Evolutionary conservation across 2,888 invertebrate genomes (phyloP).

Genomic region (Troilus luridus): DNA sequence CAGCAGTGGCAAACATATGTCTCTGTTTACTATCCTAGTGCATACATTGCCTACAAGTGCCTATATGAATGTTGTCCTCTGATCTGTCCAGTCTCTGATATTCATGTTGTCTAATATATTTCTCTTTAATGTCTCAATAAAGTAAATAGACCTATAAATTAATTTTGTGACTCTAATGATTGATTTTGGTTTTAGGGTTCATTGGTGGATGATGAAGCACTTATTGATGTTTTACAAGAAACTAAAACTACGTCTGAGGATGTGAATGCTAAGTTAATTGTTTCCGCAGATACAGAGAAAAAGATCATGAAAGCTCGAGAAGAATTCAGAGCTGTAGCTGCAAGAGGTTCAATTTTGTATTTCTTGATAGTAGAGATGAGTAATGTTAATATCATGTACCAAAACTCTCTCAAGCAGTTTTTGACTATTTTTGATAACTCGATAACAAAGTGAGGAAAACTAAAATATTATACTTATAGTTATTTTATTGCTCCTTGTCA

Average conservation of each 20-base stretch:
- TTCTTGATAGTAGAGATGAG: constrained; percentile 98
- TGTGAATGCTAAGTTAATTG: constrained; percentile 92
- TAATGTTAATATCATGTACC: constrained; percentile 96
- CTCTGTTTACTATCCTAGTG: too few species aligned
- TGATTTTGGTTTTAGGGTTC: constrained; percentile 75
- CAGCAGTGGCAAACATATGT: too few species aligned
- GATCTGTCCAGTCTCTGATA: not conserved
- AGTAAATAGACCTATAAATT: not conserved
- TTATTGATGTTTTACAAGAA: constrained; percentile 90
- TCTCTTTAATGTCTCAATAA: not conserved
- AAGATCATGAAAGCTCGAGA: constrained; percentile 95
- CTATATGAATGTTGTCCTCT: too few species aligned
- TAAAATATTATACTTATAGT: not conserved
- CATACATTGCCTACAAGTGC: too few species aligned
- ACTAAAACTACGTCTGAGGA: constrained; percentile 93
- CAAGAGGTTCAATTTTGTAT: constrained; percentile 93
- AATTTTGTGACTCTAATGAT: not conserved
- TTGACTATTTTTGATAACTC: constrained; percentile 93
- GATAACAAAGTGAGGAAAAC: constrained; percentile 78
- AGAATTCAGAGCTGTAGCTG: constrained; percentile 95
- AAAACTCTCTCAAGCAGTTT: constrained; percentile 95
- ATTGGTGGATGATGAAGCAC: constrained; percentile 94
- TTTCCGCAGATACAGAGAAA: constrained; percentile 93
- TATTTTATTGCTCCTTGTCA: not conserved
- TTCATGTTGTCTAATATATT: not conserved